phyloP scores from a whole-genome alignment of 2,888 invertebrate genomes.

The Synergus japonicus region DNA sequence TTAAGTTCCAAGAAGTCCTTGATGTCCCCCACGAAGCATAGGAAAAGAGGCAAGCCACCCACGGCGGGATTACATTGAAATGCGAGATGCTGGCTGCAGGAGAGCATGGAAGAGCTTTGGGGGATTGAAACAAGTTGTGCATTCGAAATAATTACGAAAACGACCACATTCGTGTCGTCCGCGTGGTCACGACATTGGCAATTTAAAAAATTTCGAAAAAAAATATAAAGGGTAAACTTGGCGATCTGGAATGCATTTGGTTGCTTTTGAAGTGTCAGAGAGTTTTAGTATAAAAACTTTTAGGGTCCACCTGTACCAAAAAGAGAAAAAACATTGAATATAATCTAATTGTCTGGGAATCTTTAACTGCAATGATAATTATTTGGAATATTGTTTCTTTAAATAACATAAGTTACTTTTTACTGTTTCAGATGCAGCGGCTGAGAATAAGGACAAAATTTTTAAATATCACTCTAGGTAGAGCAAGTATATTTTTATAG shows the following conservation, averaged over 20 bases:
- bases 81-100: conserved; percentile 47
- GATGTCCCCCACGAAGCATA: conserved; percentile 19
- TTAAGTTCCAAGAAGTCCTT: conserved; percentile 32
- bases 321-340: too few species aligned
- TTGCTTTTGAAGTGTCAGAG: background rate
- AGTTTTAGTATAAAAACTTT: too few species aligned
- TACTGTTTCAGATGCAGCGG: background rate
- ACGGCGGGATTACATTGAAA: conserved; percentile 54
- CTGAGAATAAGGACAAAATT: background rate
- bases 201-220: conserved; percentile 5
- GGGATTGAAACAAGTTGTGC: conserved; percentile 52
- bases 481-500: too few species aligned
- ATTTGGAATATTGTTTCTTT: background rate
- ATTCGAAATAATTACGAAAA: conserved; percentile 54
- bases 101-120: conserved; percentile 30
- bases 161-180: conserved; percentile 13
- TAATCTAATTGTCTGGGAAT: too few species aligned
- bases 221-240: background rate
- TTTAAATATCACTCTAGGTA: too few species aligned
- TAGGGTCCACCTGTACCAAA: too few species aligned
- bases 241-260: conserved; percentile 15
- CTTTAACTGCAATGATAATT: background rate
- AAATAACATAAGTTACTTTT: background rate
- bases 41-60: background rate
- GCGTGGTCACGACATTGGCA: conserved; percentile 18